These are phyloP conservation scores for Epistrophe eligans DNA, from an alignment of 2,888 invertebrate genomes.

Conservation along the genomic window DNA sequence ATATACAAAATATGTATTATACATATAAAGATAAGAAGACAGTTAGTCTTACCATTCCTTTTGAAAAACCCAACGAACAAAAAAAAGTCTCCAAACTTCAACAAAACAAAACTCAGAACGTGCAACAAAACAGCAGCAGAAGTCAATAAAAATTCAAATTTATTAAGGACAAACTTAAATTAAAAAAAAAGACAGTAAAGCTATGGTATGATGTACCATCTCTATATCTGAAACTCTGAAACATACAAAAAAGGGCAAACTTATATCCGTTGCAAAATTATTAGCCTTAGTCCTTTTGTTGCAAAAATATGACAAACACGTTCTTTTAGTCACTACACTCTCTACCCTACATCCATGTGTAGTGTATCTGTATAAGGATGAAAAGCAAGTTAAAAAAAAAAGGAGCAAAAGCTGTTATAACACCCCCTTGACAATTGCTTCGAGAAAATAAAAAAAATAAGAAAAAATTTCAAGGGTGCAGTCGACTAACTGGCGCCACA, in stretches of 20 bases:
- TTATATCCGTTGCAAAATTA: conserved; percentile 69
- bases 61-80: not conserved
- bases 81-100: conserved; percentile 11
- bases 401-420: not conserved
- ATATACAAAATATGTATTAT: not conserved
- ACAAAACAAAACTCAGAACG: not conserved
- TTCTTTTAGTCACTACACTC: not conserved
- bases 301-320: conserved; percentile 70
- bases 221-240: not conserved
- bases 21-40: not conserved
- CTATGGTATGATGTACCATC: no score
- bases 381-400: not conserved
- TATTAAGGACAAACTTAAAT: conserved; percentile 50
- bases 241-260: conserved; percentile 61
- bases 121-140: conserved; percentile 47
- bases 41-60: conserved; percentile 9
- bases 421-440: conserved; percentile 30
- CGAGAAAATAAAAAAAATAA: not conserved
- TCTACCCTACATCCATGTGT: not conserved
- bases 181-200: conserved; percentile 1
- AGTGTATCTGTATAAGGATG: not conserved
- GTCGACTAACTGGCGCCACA: conserved; percentile 71
- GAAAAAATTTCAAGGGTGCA: conserved; percentile 39
- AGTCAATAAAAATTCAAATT: conserved; percentile 75
- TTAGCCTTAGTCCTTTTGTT: conserved; percentile 60